Conservation (phyloP, 2,797 vertebrate species). For the Odontamblyopus lacepedii region DNA sequence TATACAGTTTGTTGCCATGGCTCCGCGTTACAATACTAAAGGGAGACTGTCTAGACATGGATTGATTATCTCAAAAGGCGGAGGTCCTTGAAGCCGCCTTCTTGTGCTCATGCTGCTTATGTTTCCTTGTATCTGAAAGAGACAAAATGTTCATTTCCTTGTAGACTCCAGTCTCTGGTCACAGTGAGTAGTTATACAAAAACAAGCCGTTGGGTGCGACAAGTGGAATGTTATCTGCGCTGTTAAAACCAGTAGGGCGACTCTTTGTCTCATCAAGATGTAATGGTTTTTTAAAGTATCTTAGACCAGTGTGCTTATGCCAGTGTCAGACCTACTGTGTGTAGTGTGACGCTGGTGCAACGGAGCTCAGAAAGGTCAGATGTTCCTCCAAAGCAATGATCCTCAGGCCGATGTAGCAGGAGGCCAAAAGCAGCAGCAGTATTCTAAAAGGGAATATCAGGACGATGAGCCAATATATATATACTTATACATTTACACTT, state of each 20-base stretch:
- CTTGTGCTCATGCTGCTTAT: conserved; percentile 13
- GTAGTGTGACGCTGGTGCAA: conserved; percentile 44
- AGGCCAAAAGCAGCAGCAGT: conserved; percentile 76
- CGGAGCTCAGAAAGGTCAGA: conserved; percentile 60
- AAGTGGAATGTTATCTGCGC: conserved; percentile 34
- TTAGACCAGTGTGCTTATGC: conserved; percentile 25
- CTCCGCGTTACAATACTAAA: conserved; percentile 14
- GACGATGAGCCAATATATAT: not conserved
- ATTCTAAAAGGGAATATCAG: conserved; percentile 55
- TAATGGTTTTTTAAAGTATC: conserved; percentile 20
- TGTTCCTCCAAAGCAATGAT: conserved; percentile 82
- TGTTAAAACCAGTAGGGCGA: conserved; percentile 35
- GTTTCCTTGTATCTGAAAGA: conserved; percentile 51
- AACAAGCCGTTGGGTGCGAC: conserved; percentile 9
- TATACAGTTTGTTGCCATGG: not conserved
- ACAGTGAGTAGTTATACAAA: conserved; percentile 1
- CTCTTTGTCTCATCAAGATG: conserved; percentile 21
- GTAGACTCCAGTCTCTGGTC: not conserved
- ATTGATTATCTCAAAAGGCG: conserved; percentile 17
- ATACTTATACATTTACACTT: not conserved
- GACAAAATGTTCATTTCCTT: conserved; percentile 2
- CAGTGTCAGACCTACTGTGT: conserved; percentile 57
- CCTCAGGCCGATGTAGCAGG: conserved; percentile 79
- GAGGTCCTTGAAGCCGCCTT: conserved; percentile 12
- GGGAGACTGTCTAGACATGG: conserved; percentile 27